Conservation (phyloP, 2,113 vertebrate genomes). For the Microcebus jonahi region DNA sequence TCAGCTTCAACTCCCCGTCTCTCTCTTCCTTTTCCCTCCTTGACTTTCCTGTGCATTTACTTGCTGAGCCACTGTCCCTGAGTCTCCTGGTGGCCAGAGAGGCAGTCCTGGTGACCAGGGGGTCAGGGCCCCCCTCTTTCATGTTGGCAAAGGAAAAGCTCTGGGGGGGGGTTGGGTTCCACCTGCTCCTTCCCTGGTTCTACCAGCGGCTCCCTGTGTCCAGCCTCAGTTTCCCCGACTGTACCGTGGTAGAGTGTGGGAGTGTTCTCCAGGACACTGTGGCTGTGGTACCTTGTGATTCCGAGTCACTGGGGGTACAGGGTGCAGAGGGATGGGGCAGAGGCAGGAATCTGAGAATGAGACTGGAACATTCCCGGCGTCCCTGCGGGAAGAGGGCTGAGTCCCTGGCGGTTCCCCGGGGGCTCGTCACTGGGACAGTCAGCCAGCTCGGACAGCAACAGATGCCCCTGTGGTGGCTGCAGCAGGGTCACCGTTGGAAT, state of each 20-base stretch:
- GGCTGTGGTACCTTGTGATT: neutral
- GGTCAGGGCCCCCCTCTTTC: neutral
- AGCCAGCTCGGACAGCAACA: neutral
- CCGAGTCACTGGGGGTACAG: accelerated
- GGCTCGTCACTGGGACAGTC: neutral
- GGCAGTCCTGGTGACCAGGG: neutral
- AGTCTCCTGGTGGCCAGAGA: neutral
- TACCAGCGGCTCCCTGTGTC: neutral
- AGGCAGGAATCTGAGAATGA: neutral
- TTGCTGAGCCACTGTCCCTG: accelerated
- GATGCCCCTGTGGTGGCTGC: accelerated
- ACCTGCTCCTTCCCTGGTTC: neutral
- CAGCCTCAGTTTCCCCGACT: neutral
- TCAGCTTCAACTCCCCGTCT: neutral
- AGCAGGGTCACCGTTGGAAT: neutral
- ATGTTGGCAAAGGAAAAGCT: neutral
- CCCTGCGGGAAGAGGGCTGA: neutral
- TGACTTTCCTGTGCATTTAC: neutral
- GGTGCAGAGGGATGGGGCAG: accelerated
- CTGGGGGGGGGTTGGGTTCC: neutral
- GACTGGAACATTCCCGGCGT: neutral
- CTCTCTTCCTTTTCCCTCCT: too few species aligned
- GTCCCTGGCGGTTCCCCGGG: neutral
- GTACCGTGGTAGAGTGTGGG: accelerated
- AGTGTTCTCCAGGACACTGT: neutral